Base-by-base conservation (phyloP, 2,113 vertebrate species). In the Perca fluviatilis region DNA sequence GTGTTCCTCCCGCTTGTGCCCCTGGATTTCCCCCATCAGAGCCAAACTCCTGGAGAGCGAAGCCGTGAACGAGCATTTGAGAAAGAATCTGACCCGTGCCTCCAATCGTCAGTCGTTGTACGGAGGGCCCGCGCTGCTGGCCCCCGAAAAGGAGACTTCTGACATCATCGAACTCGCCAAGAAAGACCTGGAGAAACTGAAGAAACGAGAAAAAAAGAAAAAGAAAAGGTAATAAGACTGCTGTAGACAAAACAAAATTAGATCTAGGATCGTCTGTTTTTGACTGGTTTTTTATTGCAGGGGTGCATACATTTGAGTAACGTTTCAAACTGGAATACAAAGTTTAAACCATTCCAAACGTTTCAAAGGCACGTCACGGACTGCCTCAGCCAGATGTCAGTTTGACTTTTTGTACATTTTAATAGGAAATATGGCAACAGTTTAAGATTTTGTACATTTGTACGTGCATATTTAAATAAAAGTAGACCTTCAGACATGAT, bases 31-130 rank as follows among this genome's bases (percentile, higher is more conserved):
- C 49, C 40, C 77, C 76, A 66, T 51, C 90, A 99, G 98, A 91
- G 97, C 97, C 69, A 99, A 99, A 88, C 94, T 99, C 61, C 83
- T 99, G 86, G 98, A 99, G 95, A 99, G 98, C 46, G 98, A 99
- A 93, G 96, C 97, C 0, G 95, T 98, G 66, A 99, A 96, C 74
- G 98, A 98, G 93, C 97, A 97, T 53, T 94, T 99, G 92, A 95
- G 98, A 54, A 97, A 96, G 86, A 98, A 82, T 78, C 94, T 99
- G 86, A 96, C 97, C 3, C 96, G 98, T 62, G 97, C 96, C 60
- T 96, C 98, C 43, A 94, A 94, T 3, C 96, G 98, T 56, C 93
- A 97, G 12, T 89, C 96, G 0, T 97, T 97, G 83, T 98, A 96
- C 74, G 95, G 96, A 13, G 96, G 96, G 0, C 83, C 97, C 1